phyloP scores from a whole-genome alignment of 2,888 invertebrate species.

The Nomada fabriciana region DNA sequence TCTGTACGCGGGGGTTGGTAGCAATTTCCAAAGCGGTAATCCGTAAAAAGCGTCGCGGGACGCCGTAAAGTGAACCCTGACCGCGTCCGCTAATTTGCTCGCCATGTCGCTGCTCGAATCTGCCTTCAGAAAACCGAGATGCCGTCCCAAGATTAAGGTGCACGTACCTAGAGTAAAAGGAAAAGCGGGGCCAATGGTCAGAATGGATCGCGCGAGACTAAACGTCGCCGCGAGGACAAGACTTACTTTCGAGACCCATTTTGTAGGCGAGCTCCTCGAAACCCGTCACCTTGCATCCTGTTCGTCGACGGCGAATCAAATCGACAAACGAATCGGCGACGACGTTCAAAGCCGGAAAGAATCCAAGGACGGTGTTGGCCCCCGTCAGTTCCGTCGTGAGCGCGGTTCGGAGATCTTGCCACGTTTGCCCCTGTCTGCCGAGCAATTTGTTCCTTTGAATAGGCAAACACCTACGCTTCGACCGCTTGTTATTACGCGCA shows the following conservation, averaged over 20 bases:
- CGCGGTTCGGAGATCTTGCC: constrained; percentile 90
- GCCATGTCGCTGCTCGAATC: constrained; percentile 87
- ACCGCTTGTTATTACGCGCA: too few relatives aligned
- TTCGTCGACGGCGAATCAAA: constrained; percentile 87
- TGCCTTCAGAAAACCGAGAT: constrained; percentile 89
- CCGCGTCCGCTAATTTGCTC: constrained; percentile 89
- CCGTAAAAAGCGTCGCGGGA: constrained; percentile 93
- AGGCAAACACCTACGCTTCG: neutral
- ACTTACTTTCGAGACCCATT: constrained; percentile 92
- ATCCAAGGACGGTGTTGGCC: constrained; percentile 90
- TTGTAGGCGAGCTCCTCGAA: constrained; percentile 91
- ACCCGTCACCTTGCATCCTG: constrained; percentile 81
- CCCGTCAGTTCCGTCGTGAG: constrained; percentile 92
- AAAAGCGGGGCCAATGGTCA: neutral
- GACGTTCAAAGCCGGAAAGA: constrained; percentile 90
- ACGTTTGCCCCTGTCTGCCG: constrained; percentile 90
- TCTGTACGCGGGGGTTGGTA: constrained; percentile 90
- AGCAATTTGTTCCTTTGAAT: constrained; percentile 8
- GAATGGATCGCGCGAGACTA: neutral
- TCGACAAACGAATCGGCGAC: constrained; percentile 92
- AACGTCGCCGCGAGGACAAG: neutral
- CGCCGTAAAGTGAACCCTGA: constrained; percentile 91
- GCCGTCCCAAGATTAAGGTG: constrained; percentile 91
- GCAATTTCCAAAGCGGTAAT: constrained; percentile 92
- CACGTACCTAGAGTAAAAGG: constrained; percentile 87